Percentiles rank a stretch among this genome's conserved stretches.
These are phyloP conservation scores for Araneus ventricosus DNA, from an alignment of 1,140 invertebrate species.

Conservation along the genomic window DNA sequence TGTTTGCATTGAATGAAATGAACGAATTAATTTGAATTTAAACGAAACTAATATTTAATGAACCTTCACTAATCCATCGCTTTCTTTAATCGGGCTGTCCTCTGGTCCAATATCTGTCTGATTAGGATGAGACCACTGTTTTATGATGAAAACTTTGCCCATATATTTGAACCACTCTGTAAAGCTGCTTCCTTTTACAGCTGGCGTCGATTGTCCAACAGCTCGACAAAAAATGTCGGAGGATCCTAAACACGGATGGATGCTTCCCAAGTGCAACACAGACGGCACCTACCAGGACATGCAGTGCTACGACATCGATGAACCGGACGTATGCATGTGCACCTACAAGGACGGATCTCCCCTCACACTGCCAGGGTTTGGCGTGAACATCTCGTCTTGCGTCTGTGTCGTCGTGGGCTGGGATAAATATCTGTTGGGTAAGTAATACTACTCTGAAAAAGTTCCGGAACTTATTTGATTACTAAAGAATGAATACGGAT, in stretches of 20 bases:
- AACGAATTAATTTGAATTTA: too few relatives aligned
- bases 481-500: too few relatives aligned
- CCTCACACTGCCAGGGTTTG: slow-evolving; percentile 54
- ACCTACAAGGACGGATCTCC: slow-evolving; percentile 36
- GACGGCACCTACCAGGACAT: slow-evolving; percentile 32
- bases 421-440: too few relatives aligned
- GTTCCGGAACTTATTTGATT: too few relatives aligned
- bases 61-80: too few relatives aligned
- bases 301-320: neutral
- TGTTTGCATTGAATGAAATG: too few relatives aligned
- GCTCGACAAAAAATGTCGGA: neutral
- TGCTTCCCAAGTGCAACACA: neutral
- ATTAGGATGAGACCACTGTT: too few relatives aligned
- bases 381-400: slow-evolving; percentile 34
- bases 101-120: too few relatives aligned
- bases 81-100: too few relatives aligned
- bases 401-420: neutral
- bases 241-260: neutral
- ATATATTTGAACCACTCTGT: neutral
- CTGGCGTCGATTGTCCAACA: slow-evolving; percentile 34
- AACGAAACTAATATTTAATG: too few relatives aligned
- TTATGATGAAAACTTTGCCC: too few relatives aligned
- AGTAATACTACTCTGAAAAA: too few relatives aligned
- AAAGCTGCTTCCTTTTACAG: neutral
- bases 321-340: slow-evolving; percentile 46